Conservation (phyloP, 1,140 invertebrate species). For the Caerostris extrusa region DNA sequence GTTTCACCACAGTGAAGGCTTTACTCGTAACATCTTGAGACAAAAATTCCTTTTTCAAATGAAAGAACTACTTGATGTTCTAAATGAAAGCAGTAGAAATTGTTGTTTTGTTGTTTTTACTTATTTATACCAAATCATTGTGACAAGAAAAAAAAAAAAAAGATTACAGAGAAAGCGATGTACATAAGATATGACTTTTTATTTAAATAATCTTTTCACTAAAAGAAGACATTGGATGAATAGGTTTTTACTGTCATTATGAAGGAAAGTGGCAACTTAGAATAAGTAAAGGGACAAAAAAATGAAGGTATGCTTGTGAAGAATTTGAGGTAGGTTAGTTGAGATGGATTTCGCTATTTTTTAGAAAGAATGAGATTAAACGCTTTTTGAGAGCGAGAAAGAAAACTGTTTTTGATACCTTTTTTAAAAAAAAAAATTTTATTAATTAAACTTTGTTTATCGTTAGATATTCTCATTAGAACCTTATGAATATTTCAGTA, state of each 20-base stretch:
- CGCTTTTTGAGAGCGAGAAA: not conserved
- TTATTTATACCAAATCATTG: constrained; percentile 6
- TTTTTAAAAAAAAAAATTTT: too few species aligned
- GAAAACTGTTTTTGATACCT: not conserved
- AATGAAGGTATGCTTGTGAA: not conserved
- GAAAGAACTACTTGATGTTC: not conserved
- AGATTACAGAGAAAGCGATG: not conserved
- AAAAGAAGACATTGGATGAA: not conserved
- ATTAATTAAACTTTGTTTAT: too few species aligned
- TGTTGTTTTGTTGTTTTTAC: constrained; percentile 12
- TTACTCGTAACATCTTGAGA: not conserved
- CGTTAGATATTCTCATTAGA: too few species aligned
- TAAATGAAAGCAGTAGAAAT: constrained; percentile 11
- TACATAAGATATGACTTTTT: not conserved
- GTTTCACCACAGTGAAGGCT: not conserved
- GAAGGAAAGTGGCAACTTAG: constrained; percentile 4
- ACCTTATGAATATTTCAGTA: too few species aligned
- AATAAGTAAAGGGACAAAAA: not conserved
- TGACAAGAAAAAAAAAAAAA: not conserved
- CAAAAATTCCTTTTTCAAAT: not conserved
- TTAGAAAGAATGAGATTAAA: not conserved
- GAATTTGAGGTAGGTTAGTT: not conserved
- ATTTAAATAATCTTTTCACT: not conserved
- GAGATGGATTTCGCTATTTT: not conserved
- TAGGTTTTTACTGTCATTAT: not conserved